These are phyloP conservation scores for Myzus persicae DNA, from an alignment of 1,140 invertebrate species.

Conservation along the genomic window DNA sequence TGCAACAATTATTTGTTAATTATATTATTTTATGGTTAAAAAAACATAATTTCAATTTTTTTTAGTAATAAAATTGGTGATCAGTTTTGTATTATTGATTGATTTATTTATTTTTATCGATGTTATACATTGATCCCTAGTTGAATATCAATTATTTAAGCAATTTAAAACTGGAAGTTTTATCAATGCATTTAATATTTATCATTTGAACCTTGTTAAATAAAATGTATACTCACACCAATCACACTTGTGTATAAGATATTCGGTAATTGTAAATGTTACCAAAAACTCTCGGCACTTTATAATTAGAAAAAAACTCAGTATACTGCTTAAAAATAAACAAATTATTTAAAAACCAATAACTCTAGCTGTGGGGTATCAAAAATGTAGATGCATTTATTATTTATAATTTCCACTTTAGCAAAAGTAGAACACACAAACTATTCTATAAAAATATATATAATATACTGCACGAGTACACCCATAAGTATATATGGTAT, in stretches of 20 bases:
- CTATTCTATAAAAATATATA: background rate
- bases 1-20: background rate
- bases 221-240: background rate
- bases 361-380: background rate
- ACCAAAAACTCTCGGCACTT: background rate
- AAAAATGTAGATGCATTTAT: background rate
- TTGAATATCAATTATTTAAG: background rate
- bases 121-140: background rate
- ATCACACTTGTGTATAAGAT: background rate
- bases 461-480: background rate
- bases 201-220: background rate
- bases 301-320: background rate
- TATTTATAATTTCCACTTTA: conserved; percentile 14
- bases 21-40: background rate
- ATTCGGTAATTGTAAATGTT: background rate
- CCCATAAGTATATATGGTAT: background rate
- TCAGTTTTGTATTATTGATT: background rate
- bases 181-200: background rate
- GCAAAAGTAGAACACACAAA: background rate
- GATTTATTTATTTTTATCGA: background rate
- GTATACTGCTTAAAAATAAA: background rate
- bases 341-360: conserved; percentile 14
- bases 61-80: background rate
- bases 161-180: background rate
- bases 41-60: background rate